These are phyloP conservation scores for Dendrocincla tyrannina DNA, from an alignment of 2,797 vertebrate species.

Conservation along the genomic window DNA sequence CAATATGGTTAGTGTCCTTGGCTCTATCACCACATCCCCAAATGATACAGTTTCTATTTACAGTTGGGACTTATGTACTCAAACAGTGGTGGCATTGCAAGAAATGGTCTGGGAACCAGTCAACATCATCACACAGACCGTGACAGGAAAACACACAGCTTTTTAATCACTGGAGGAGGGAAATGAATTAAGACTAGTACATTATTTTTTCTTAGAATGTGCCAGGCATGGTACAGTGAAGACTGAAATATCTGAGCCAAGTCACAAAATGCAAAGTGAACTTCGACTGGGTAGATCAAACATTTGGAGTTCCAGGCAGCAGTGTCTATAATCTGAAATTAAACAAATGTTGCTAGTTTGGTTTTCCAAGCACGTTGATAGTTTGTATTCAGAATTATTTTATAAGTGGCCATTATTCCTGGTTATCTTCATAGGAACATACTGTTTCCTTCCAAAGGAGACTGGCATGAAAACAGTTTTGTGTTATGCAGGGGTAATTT, in stretches of 20 bases:
- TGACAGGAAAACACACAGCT: neutral
- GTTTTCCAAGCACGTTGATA: neutral
- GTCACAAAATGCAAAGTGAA: neutral
- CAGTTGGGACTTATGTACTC: neutral
- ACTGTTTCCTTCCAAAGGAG: neutral
- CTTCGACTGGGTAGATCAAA: neutral
- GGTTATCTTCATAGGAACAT: neutral
- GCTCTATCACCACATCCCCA: neutral
- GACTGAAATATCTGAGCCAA: neutral
- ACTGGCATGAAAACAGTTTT: neutral
- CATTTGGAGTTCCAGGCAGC: neutral
- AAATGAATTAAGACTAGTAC: neutral
- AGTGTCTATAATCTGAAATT: neutral
- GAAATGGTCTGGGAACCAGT: neutral
- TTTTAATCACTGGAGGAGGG: neutral
- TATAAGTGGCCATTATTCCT: neutral
- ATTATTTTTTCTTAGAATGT: neutral
- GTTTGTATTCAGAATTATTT: neutral
- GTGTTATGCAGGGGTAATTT: neutral
- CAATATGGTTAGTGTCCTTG: neutral
- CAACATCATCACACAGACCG: neutral
- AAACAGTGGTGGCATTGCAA: neutral
- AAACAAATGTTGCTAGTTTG: neutral
- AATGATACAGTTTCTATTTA: neutral
- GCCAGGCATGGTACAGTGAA: neutral